A percentile compares a stretch with the other conserved stretches of the same genome.
Conservation (phyloP, 2,797 vertebrate genomes). For the Poeciliopsis turneri region DNA sequence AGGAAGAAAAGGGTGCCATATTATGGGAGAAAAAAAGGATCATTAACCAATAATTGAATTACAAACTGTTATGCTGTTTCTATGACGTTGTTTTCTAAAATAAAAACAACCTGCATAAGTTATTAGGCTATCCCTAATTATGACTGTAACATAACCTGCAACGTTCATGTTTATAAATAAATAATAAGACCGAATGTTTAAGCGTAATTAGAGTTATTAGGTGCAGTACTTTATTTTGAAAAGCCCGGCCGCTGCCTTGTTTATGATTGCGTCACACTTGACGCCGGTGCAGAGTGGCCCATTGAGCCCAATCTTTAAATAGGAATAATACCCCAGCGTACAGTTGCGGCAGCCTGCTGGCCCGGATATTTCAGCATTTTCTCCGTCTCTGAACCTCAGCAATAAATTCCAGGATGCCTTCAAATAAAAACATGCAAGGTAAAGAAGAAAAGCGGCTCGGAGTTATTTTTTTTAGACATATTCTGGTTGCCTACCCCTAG, state of each 20-base stretch:
- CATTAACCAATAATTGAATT: not conserved
- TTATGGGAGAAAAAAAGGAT: not conserved
- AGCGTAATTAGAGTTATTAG: not conserved
- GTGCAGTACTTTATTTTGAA: conserved; percentile 50
- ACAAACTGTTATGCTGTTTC: not conserved
- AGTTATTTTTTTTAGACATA: not conserved
- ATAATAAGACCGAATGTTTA: not conserved
- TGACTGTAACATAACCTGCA: not conserved
- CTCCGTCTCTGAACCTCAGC: conserved; percentile 20
- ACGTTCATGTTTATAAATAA: not conserved
- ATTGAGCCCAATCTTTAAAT: conserved; percentile 31
- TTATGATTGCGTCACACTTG: not conserved
- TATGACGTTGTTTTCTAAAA: not conserved
- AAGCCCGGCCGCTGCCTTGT: conserved; percentile 10
- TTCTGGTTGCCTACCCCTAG: conserved; percentile 23
- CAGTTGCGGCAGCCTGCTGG: conserved; percentile 31
- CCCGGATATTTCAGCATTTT: conserved; percentile 38
- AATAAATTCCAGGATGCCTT: conserved; percentile 76
- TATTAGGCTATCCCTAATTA: not conserved
- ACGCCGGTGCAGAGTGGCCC: conserved; percentile 41
- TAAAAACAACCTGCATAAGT: not conserved
- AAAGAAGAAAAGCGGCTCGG: not conserved
- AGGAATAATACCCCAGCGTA: conserved; percentile 49
- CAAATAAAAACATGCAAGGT: conserved; percentile 79
- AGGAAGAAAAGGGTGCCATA: not conserved